Base-by-base conservation (phyloP, 2,797 vertebrate species). In the Buphagus erythrorhynchus region DNA sequence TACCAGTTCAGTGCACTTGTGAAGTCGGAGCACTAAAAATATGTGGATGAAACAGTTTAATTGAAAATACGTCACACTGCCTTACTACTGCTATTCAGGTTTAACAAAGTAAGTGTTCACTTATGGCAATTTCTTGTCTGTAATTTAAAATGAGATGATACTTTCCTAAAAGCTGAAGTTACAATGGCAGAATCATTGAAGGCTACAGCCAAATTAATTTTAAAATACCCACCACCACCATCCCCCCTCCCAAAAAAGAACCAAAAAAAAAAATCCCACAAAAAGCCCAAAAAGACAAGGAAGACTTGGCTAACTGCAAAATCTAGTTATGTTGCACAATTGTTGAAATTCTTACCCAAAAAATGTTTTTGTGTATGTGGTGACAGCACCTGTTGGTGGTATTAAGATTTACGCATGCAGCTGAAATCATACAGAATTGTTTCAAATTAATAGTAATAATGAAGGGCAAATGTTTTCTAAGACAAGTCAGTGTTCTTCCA, bases 391-490 rank as follows among this genome's bases (percentile, higher is more conserved):
- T 59, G 45, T 54, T 90, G 55, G 43, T 74, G 16, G 10, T 74
- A 40, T 6, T 87, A 59, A 67, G 40, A 38, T 83, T 71, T 61
- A 54, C 49, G 31, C 29, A 33, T 26, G 10, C 21, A 58, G 16
- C n/a, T 86, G 66, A 81, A 86, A 49, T 46, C 31, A 69, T 69
- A 62, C 7, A 22, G 8, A 38, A 26, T 74, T 86, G 40, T 75
- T 95, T 68, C 73, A 92, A 95, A 63, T 84, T 31, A 71, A 46
- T 19, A 46, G 19, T 33, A 54, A 20, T 80, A 74, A 65, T 48
- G 57, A 84, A 90, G 9, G 31, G 13, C 22, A 9, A 75, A 72
- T 46, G 6, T 77, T 91, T 77, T 75, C 31, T 79, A 74, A 79
- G 61, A 45, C 31, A 57, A 55, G 16, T 73, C 24, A 43, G 24